Conservation (phyloP, 2,113 vertebrate genomes). For the Theropithecus gelada region DNA sequence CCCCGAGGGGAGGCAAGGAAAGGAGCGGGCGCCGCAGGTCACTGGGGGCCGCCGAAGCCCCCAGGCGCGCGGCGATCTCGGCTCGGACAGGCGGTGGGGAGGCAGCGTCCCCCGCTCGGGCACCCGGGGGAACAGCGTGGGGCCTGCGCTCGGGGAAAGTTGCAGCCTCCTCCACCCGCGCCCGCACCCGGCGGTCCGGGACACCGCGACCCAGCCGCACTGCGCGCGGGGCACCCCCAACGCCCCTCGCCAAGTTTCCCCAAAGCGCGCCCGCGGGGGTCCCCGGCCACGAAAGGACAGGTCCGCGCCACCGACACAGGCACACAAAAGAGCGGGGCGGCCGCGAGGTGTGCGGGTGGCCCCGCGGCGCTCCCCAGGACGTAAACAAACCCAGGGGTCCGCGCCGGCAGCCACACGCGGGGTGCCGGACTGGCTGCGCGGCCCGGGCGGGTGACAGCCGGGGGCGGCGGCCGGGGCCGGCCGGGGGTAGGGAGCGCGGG, state of each 20-base stretch:
- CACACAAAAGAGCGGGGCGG: conserved; percentile 65
- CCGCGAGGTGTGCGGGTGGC: conserved; percentile 10
- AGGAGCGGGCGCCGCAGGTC: not conserved
- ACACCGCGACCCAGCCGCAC: not conserved
- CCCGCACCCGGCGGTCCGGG: not conserved
- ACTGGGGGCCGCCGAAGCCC: not conserved
- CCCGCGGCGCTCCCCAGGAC: conserved; percentile 14
- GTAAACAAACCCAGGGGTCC: conserved; percentile 56
- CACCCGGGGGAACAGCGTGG: not conserved
- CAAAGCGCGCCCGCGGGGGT: not conserved
- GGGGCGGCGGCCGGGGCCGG: not conserved
- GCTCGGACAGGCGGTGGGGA: not conserved
- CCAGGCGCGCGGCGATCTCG: not conserved
- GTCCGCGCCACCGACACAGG: not conserved
- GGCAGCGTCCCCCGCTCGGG: not conserved
- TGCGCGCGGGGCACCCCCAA: not conserved
- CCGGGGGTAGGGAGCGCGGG: conserved; percentile 65
- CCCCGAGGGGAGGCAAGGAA: not conserved
- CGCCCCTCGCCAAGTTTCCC: conserved; percentile 55
- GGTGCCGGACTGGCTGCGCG: not conserved
- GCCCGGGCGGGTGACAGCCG: conserved; percentile 6
- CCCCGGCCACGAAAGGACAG: not conserved
- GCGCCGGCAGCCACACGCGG: not conserved
- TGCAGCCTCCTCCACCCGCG: not conserved
- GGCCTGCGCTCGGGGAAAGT: conserved; percentile 58